Evolutionary conservation across 2,797 vertebrate species (phyloP), one percentile per base, ranked within the genome.

Genomic region (Coluber constrictor): DNA sequence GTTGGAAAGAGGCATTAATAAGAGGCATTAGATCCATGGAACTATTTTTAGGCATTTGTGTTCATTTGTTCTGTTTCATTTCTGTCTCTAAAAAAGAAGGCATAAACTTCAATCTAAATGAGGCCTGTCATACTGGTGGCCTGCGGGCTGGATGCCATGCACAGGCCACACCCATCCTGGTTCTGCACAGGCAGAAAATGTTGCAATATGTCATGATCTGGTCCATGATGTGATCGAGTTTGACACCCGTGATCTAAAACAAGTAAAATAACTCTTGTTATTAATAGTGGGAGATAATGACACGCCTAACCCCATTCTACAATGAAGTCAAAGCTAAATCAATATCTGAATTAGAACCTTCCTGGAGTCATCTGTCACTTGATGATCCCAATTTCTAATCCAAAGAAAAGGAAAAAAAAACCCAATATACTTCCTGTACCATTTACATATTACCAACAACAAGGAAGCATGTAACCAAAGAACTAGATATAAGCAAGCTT

Each of bases 61-160:
- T 83, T 83, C 4, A 23, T 83, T 83, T 83, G 37, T 83, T 83
- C 37, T 47, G 74, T 8, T 79, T 83, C 74, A 83, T 25, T 43
- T 43, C 37, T 47, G 18, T 43, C 20, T 83, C 37, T 25, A 47
- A 83, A 83, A 83, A 43, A 43, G 37, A 83, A 83, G 20, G 74
- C 20, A 47, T 83, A 83, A 43, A 83, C 1, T 47, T 18, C 15
- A 32, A 74, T 74, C 66, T 74, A 74, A 74, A 74, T 18, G 6
- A 18, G 66, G n/a, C 16, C 61, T 29, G 61, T 63, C 10, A 63
- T 29, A 29, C 61, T 63, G 61, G 4, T 0, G 4, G 61, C 1
- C 11, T 4, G 3, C 0, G 1, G 11, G 27, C 27, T 3, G 10
- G 27, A 63, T 1, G 1, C 29, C 27, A 27, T 13, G 11, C 4